These are phyloP conservation scores for Gryon sp. DNA, from an alignment of 1,140 invertebrate genomes.

Conservation along the genomic window DNA sequence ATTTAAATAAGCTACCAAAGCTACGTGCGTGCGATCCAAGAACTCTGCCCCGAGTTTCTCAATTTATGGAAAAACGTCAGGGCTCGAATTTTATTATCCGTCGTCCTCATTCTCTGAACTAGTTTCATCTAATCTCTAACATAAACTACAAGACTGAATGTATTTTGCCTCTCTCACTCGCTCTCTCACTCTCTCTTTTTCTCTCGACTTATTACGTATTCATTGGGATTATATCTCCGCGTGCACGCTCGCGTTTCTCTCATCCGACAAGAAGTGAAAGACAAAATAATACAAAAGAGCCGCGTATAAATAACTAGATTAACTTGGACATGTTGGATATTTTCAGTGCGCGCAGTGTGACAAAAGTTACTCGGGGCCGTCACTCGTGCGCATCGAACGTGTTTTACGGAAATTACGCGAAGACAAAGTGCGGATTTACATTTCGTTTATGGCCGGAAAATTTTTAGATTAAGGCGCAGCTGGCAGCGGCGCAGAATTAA, in stretches of 20 bases:
- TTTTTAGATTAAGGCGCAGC: constrained; percentile 22
- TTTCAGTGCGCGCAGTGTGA: constrained; percentile 38
- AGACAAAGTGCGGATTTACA: constrained; percentile 54
- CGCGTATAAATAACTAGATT: constrained; percentile 64
- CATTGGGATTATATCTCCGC: constrained; percentile 62
- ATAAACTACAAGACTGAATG: constrained; percentile 58
- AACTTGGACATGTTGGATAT: constrained; percentile 56
- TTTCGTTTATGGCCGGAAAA: constrained; percentile 39
- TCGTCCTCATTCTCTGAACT: constrained; percentile 55
- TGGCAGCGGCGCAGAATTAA: constrained; percentile 16
- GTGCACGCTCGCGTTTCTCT: constrained; percentile 59
- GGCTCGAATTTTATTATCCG: constrained; percentile 60
- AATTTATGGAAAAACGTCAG: constrained; percentile 74
- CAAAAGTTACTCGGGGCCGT: constrained; percentile 45
- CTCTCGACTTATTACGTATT: constrained; percentile 61
- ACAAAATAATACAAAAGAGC: constrained; percentile 60
- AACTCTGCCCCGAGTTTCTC: constrained; percentile 64
- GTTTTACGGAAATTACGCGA: constrained; percentile 49
- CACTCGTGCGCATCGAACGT: constrained; percentile 46
- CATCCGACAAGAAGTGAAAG: constrained; percentile 54
- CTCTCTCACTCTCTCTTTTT: too few relatives aligned
- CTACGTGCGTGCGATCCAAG: constrained; percentile 53
- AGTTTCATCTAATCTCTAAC: constrained; percentile 64
- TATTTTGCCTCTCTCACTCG: too few relatives aligned
- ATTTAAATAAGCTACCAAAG: constrained; percentile 73